phyloP scores from a whole-genome alignment of 2,888 invertebrate species.

The Scaptomyza reducta region DNA sequence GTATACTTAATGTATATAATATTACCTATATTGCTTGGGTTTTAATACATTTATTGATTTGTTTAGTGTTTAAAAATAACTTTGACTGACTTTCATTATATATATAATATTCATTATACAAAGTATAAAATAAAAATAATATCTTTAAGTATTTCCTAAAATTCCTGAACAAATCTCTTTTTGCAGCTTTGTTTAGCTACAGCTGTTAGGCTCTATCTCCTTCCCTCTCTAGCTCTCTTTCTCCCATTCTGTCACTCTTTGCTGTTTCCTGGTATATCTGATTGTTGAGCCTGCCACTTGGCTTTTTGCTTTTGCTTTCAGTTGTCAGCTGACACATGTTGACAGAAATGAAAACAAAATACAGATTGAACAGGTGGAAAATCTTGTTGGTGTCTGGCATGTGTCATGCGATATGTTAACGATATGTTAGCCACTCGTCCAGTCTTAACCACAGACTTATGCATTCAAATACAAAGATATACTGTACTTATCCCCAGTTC shows the following conservation, averaged over 20 bases:
- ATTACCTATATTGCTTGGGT: too few relatives aligned
- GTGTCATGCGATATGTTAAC: conserved; percentile 49
- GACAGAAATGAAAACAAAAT: conserved; percentile 51
- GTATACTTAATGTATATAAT: too few relatives aligned
- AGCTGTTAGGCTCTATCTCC: conserved; percentile 19
- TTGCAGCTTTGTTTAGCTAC: conserved; percentile 11
- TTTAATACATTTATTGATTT: too few relatives aligned
- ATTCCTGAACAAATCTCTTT: conserved; percentile 2
- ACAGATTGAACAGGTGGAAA: conserved; percentile 67
- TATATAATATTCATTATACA: too few relatives aligned
- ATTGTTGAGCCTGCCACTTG: conserved; percentile 34
- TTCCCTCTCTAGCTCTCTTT: not conserved
- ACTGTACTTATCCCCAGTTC: conserved; percentile 6
- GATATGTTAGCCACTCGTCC: conserved; percentile 24
- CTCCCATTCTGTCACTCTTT: not conserved
- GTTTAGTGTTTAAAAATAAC: too few relatives aligned
- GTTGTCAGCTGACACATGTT: conserved; percentile 42
- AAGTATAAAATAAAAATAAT: too few relatives aligned
- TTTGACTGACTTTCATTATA: too few relatives aligned
- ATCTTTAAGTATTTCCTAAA: too few relatives aligned
- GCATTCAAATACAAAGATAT: not conserved
- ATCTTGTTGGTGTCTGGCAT: conserved; percentile 63
- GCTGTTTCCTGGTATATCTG: conserved; percentile 34
- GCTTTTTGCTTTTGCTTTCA: conserved; percentile 14
- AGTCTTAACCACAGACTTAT: not conserved